Base-by-base conservation (phyloP, 2,113 vertebrate species). In the Trogon surrucura region DNA sequence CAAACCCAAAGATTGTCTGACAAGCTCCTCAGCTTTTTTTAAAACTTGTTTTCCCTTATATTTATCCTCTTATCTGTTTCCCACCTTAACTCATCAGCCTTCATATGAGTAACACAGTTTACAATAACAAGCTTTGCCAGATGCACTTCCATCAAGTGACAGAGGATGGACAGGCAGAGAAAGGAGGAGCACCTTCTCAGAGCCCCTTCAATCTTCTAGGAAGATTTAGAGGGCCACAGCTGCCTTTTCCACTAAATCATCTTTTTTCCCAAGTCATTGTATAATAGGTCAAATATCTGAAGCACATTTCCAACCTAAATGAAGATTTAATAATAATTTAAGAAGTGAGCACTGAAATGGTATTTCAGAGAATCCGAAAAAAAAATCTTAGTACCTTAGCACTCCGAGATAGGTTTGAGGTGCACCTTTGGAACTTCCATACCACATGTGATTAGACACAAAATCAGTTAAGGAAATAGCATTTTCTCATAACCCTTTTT, bases 141-240 rank as follows among this genome's bases (percentile, higher is more conserved):
- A 45, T 1, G 2, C 7, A 6, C 7, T n/a, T 26, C 32, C 48
- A 44, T 13, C 10, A 32, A 50, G 13, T 4, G 10, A 10, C 15
- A 36, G 11, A 81, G 22, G 20, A 47, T 25, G 12, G 16, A 85
- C 53, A 44, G 11, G 25, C 5, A 86, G 54, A 89, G 65, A 74
- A 25, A 69, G n/a, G 15, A 22, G 2, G 15, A 34, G 10, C 36
- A 7, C 32, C 11, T 62, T 80, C 44, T 85, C 25, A 64, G 27
- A 32, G 47, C 0, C 22, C 6, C 47, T 54, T 77, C 18, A 61
- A 11, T 2, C 9, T 45, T 36, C 17, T 29, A 53, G n/a, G 22
- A 66, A 47, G 13, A 36, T 29, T 64, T 66, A 58, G 32, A 53
- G 11, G 3, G 6, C 4, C 23, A 41, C 2, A 69, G 32, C 11